These are phyloP conservation scores for Setipinna tenuifilis DNA, from an alignment of 2,797 vertebrate species.

Conservation along the genomic window DNA sequence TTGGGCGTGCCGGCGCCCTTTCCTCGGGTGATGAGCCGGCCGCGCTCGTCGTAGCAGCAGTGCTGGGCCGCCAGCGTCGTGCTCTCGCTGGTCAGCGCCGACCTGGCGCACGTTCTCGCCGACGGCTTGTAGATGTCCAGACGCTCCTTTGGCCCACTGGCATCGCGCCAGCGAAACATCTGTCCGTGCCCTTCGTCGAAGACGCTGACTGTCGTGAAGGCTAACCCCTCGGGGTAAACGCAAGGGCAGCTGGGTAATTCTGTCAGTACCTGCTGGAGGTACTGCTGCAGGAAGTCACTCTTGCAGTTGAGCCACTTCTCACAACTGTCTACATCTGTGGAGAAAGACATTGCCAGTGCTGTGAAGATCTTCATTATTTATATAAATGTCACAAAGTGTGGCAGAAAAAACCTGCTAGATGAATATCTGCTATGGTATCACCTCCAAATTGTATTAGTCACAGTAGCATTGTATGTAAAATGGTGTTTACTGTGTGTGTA, in stretches of 20 bases:
- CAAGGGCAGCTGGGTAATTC: conserved; percentile 93
- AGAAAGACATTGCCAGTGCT: conserved; percentile 27
- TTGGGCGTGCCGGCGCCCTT: conserved; percentile 88
- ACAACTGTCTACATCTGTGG: conserved; percentile 88
- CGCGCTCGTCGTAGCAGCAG: conserved; percentile 86
- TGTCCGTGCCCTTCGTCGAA: conserved; percentile 76
- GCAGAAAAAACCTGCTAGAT: neutral
- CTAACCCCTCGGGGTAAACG: conserved; percentile 79
- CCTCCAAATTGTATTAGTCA: too few relatives aligned
- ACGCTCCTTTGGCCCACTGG: conserved; percentile 84
- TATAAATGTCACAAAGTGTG: neutral
- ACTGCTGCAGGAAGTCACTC: conserved; percentile 88
- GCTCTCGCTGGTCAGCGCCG: conserved; percentile 81
- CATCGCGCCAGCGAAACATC: conserved; percentile 86
- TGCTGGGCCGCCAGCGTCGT: conserved; percentile 88
- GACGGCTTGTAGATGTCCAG: conserved; percentile 92
- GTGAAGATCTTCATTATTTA: neutral
- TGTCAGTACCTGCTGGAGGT: conserved; percentile 82
- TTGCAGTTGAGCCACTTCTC: conserved; percentile 96
- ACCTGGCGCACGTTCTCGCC: conserved; percentile 85
- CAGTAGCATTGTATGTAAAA: too few relatives aligned
- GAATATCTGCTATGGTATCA: too few relatives aligned
- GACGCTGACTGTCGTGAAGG: conserved; percentile 79
- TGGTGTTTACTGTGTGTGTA: neutral
- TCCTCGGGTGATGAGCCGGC: conserved; percentile 86